Evolutionary conservation across 2,113 vertebrate genomes (phyloP), one percentile per base, ranked within the genome.

Genomic region (Serinus canaria): DNA sequence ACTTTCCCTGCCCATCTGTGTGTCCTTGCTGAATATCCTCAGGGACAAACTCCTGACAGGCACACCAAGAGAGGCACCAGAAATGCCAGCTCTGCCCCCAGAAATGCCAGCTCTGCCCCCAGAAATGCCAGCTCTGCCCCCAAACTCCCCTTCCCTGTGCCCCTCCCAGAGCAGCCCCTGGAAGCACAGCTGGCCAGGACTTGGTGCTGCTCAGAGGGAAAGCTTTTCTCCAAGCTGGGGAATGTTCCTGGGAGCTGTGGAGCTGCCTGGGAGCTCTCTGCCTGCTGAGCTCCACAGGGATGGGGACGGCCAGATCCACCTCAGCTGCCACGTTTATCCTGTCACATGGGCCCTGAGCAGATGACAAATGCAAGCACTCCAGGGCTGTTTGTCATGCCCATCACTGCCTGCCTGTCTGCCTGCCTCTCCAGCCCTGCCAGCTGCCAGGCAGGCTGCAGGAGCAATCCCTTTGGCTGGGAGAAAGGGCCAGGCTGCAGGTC

Each of bases 351-450:
- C 86, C 53, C 6, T 91, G 86, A 96, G 80, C 62, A 72, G 92
- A 27, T 96, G 95, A 96, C 86, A 83, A 83, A 97, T 58, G 72
- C 52, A 88, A 95, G 87, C 56, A 6, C 90, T 88, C 90, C 21
- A 30, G 90, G 27, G 94, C 47, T 83, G 90, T 94, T 96, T 89
- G 80, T 92, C 89, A 76, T 83, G 91, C 63, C 84, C 94, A 95
- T 89, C 88, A 43, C 92, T 59, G 91, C 83, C 83, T 90, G 81
- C 78, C 66, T 23, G 41, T 82, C 92, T 60, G 74, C 92, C 88
- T 80, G 52, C 47, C 93, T 76, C 81, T 13, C 78, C 90, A 92
- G 85, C 60, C 68, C 69, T 59, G 27, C 0, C 8, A 89, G 91
- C 70, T 78, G 91, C 94, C 87, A 72, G 79, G 90, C 67, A 56